phyloP scores from a whole-genome alignment of 2,888 invertebrate genomes.

The Apotomis turbidana region DNA sequence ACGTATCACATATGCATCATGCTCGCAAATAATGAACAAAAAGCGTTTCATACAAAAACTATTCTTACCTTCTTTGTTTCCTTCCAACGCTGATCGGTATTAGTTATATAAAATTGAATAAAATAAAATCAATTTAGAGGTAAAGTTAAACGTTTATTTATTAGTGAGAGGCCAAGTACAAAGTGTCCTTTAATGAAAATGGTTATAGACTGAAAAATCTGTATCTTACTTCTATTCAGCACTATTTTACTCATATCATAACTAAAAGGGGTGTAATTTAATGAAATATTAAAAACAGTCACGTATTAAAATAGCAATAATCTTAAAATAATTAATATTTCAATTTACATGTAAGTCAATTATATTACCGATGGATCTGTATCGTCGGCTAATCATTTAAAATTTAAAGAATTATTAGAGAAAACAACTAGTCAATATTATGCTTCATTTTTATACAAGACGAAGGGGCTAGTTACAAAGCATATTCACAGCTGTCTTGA shows the following conservation, averaged over 20 bases:
- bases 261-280: constrained; percentile 7
- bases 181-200: constrained; percentile 52
- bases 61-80: constrained; percentile 33
- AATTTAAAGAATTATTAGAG: background rate
- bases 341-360: constrained; percentile 21
- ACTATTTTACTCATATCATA: constrained; percentile 1
- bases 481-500: constrained; percentile 48
- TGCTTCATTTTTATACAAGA: constrained; percentile 45
- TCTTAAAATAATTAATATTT: constrained; percentile 42
- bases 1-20: constrained; percentile 42
- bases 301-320: constrained; percentile 38
- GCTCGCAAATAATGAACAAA: constrained; percentile 47
- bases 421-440: constrained; percentile 33
- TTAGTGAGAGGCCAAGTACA: constrained; percentile 73
- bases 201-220: constrained; percentile 53
- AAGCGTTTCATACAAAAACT: constrained; percentile 36
- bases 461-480: constrained; percentile 63
- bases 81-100: constrained; percentile 34
- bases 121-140: constrained; percentile 51
- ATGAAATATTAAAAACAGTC: constrained; percentile 29
- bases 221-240: constrained; percentile 52
- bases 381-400: background rate
- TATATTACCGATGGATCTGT: constrained; percentile 2
- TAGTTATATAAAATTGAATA: constrained; percentile 37
- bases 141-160: constrained; percentile 58